Conservation (phyloP, 1,140 invertebrate genomes). For the Caenorhabditis elegans region DNA sequence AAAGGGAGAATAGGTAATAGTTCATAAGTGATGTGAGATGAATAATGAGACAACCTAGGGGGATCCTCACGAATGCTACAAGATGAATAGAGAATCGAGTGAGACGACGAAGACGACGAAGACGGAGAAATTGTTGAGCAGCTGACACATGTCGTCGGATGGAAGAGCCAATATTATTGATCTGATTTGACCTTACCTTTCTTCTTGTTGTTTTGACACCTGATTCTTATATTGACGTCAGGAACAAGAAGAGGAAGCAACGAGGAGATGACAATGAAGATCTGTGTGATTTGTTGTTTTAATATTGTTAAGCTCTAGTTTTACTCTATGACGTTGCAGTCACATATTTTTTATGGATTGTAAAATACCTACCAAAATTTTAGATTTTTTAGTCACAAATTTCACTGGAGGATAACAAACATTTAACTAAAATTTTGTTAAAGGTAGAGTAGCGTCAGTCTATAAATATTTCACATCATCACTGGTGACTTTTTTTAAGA, state of each 20-base stretch:
- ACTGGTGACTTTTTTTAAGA: too few relatives aligned
- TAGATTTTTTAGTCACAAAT: too few relatives aligned
- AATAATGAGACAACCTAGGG: background rate
- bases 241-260: background rate
- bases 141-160: background rate
- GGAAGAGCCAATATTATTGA: conserved; percentile 6
- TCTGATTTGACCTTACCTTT: background rate
- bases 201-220: background rate
- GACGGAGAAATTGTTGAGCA: background rate
- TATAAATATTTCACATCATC: too few relatives aligned
- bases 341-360: too few relatives aligned
- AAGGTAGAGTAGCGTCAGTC: too few relatives aligned
- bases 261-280: too few relatives aligned
- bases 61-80: background rate
- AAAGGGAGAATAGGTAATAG: background rate
- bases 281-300: too few relatives aligned
- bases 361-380: too few relatives aligned
- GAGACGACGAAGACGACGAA: background rate
- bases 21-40: conserved; percentile 4
- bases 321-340: too few relatives aligned
- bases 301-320: too few relatives aligned
- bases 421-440: too few relatives aligned
- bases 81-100: background rate
- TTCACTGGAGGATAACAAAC: too few relatives aligned
- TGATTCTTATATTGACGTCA: background rate